Conservation (phyloP, 2,888 invertebrate genomes). For the Epirrhoe alternata region DNA sequence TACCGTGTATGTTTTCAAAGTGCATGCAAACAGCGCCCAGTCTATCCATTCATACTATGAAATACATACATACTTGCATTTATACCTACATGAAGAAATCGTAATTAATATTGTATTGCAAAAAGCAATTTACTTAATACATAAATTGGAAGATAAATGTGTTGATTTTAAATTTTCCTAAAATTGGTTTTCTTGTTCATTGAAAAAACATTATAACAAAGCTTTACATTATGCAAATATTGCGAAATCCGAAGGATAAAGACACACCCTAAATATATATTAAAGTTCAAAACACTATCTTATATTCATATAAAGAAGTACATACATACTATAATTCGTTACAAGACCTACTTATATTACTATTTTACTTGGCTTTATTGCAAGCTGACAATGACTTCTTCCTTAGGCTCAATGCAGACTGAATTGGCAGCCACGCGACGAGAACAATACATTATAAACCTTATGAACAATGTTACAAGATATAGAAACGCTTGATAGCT, state of each 20-base stretch:
- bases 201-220: not conserved
- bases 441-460: too few relatives aligned
- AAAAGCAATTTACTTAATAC: not conserved
- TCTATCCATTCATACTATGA: constrained; percentile 9
- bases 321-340: constrained; percentile 3
- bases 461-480: too few relatives aligned
- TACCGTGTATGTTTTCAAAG: constrained; percentile 9
- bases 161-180: not conserved
- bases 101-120: too few relatives aligned
- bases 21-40: constrained; percentile 18
- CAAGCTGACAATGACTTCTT: constrained; percentile 1
- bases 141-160: not conserved
- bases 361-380: constrained; percentile 6
- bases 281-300: not conserved
- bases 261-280: not conserved
- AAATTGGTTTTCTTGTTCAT: not conserved
- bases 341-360: constrained; percentile 15
- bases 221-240: not conserved
- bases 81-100: not conserved
- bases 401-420: too few relatives aligned
- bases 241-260: too few relatives aligned
- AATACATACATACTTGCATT: not conserved
- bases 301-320: constrained; percentile 2
- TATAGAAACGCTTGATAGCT: too few relatives aligned
- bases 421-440: too few relatives aligned